A percentile compares a stretch with the other conserved stretches of the same genome.
Evolutionary conservation across 2,113 vertebrate genomes (phyloP).

Genomic region (Brachyistius frenatus): DNA sequence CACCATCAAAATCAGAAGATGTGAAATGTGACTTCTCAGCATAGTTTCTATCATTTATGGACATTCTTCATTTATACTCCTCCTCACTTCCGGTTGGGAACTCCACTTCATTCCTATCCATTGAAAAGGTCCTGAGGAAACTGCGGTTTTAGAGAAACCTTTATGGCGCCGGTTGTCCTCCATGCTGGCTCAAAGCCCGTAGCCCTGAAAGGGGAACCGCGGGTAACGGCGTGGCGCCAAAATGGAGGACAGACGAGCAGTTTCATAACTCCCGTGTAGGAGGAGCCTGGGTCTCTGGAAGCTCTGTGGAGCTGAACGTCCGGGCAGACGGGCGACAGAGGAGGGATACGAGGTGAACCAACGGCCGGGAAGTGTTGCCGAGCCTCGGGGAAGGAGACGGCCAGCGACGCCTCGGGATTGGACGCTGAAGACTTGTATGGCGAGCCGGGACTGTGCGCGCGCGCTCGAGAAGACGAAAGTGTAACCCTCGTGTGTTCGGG

Average conservation of each 20-base stretch:
- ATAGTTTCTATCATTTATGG: not conserved
- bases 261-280: constrained; percentile 80
- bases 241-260: constrained; percentile 77
- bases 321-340: constrained; percentile 43
- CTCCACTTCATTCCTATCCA: constrained; percentile 11
- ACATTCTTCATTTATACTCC: not conserved
- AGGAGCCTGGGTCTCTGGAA: constrained; percentile 80
- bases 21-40: not conserved
- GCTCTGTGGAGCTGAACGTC: constrained; percentile 63
- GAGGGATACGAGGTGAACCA: constrained; percentile 44
- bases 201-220: constrained; percentile 2
- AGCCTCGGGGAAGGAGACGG: constrained; percentile 18
- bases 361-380: constrained; percentile 35
- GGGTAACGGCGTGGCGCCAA: constrained; percentile 68
- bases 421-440: too few relatives aligned
- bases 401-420: not conserved
- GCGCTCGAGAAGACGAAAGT: not conserved
- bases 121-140: constrained; percentile 62
- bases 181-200: constrained; percentile 80
- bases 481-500: constrained; percentile 30
- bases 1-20: too few relatives aligned
- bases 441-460: too few relatives aligned
- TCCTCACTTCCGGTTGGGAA: constrained; percentile 22
- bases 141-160: constrained; percentile 40
- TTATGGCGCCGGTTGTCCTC: constrained; percentile 34